A percentile compares a stretch with the other conserved stretches of the same genome.
Conservation (phyloP, 1,140 invertebrate genomes). For the Drosophila leontia region DNA sequence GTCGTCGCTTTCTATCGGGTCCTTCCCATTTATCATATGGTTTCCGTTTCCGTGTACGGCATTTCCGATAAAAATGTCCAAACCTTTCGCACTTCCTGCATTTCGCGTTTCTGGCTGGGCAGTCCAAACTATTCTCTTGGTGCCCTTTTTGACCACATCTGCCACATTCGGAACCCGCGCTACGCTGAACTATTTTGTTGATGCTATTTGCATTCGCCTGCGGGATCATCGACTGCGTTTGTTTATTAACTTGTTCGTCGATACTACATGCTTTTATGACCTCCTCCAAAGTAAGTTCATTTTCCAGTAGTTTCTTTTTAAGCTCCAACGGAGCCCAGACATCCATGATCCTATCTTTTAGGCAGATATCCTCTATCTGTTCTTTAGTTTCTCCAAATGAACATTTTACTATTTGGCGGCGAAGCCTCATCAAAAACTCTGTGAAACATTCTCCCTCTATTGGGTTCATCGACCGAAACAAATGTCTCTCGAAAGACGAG, state of each 20-base stretch:
- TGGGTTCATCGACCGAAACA: neutral
- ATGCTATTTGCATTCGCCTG: conserved; percentile 1
- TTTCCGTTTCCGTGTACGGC: too few species aligned
- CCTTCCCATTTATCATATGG: too few species aligned
- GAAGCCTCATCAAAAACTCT: conserved; percentile 15
- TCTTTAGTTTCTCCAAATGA: conserved; percentile 10
- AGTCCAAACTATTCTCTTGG: too few species aligned
- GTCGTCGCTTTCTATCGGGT: too few species aligned
- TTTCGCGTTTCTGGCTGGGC: too few species aligned
- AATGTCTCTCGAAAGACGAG: neutral
- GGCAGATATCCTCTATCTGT: conserved; percentile 2
- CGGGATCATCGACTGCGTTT: conserved; percentile 2
- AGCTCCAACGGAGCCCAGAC: neutral
- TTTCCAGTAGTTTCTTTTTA: conserved; percentile 3
- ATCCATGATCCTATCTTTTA: conserved; percentile 5
- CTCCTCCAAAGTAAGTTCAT: neutral
- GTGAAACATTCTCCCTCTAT: conserved; percentile 12
- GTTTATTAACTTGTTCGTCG: neutral
- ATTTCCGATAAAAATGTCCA: too few species aligned
- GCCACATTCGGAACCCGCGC: conserved; percentile 11
- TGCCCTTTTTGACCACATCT: conserved; percentile 6
- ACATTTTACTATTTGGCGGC: conserved; percentile 4
- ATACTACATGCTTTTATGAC: neutral
- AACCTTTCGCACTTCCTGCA: too few species aligned
- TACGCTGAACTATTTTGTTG: conserved; percentile 11